These are phyloP conservation scores for Folsomia manolachei DNA, from an alignment of 2,888 invertebrate species.

Conservation along the genomic window DNA sequence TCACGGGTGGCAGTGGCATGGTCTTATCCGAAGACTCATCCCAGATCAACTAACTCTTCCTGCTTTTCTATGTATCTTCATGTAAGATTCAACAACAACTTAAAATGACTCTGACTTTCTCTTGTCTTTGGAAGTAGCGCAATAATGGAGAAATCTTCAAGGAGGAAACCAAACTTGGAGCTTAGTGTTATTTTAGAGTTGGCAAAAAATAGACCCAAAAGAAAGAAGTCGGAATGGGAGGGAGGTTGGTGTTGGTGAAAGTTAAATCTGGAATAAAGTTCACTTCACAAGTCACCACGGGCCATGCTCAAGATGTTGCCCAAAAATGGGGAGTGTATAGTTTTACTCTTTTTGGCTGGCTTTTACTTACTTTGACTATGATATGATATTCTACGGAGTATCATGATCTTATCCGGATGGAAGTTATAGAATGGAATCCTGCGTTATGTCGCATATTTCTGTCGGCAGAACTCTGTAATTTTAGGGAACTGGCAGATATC, in stretches of 20 bases:
- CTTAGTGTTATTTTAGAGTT: neutral
- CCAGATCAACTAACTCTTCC: neutral
- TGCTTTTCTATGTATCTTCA: neutral
- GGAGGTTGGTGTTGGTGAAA: neutral
- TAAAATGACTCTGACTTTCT: neutral
- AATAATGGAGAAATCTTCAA: neutral
- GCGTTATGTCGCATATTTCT: no score
- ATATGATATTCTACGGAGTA: no score
- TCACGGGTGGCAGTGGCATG: neutral
- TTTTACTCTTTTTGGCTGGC: neutral
- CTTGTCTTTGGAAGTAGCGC: neutral
- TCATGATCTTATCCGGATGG: no score
- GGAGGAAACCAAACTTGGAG: neutral
- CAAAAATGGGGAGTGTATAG: neutral
- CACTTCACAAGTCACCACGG: conserved; percentile 12
- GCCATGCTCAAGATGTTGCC: conserved; percentile 15
- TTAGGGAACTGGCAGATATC: no score
- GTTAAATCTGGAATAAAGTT: conserved; percentile 7
- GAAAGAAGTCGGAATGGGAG: neutral
- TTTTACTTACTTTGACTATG: no score
- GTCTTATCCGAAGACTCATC: no score
- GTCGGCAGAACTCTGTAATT: no score
- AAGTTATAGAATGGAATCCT: no score
- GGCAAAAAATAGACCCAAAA: neutral
- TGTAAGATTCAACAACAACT: neutral